Conservation (phyloP, 2,797 vertebrate genomes). For the Labroides dimidiatus region DNA sequence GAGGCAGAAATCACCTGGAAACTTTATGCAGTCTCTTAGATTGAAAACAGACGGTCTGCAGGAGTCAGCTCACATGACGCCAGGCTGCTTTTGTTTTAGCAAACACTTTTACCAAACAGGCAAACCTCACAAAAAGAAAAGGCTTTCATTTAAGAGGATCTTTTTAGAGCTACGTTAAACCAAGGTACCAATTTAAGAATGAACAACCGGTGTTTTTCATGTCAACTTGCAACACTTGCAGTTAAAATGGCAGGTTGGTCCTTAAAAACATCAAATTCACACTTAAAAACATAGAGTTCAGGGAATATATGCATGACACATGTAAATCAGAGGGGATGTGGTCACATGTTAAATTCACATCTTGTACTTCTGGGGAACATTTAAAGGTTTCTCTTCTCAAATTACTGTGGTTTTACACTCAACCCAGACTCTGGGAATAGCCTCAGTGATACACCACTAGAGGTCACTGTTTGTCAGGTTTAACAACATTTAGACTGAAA, state of each 20-base stretch:
- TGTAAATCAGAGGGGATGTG: neutral
- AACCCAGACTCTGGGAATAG: neutral
- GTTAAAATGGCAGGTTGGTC: conserved; percentile 11
- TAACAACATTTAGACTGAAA: neutral
- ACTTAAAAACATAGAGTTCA: neutral
- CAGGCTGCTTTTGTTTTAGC: neutral
- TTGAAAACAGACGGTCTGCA: conserved; percentile 1
- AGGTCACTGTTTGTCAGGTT: conserved; percentile 5
- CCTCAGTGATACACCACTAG: conserved; percentile 7
- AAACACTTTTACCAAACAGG: too few species aligned
- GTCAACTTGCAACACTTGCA: conserved; percentile 8
- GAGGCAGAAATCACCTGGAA: too few species aligned
- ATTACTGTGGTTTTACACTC: neutral
- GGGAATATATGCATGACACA: neutral
- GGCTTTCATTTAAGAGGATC: conserved; percentile 5
- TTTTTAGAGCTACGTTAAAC: neutral
- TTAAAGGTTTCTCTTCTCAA: neutral
- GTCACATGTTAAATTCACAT: neutral
- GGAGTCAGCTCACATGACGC: neutral
- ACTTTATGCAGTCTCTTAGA: neutral
- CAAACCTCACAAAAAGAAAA: neutral
- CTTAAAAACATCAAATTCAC: neutral
- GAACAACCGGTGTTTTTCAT: conserved; percentile 21
- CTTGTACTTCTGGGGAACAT: neutral
- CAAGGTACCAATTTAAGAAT: conserved; percentile 12